Evolutionary conservation across 2,888 invertebrate genomes (phyloP).

Genomic region (Aphidoletes aphidimyza): DNA sequence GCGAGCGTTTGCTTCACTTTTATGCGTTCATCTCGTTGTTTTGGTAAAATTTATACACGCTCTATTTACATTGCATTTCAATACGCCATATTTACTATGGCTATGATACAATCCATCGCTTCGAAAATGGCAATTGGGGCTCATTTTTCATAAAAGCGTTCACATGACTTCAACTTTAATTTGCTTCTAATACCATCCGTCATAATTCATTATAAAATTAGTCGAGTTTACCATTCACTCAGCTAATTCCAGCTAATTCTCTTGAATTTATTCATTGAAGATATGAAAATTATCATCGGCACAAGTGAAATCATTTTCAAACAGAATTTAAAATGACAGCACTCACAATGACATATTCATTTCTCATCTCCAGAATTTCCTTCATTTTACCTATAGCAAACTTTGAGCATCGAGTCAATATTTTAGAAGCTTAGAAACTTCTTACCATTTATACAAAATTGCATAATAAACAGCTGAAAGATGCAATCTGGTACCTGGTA

Average conservation of each 20-base stretch:
- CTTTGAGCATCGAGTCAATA: no score
- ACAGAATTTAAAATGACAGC: no score
- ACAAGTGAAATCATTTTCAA: background rate
- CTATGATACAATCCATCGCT: background rate
- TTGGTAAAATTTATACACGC: background rate
- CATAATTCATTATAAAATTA: slow-evolving; percentile 40
- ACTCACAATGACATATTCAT: no score
- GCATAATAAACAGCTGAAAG: no score
- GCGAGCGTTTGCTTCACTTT: background rate
- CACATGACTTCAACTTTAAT: background rate
- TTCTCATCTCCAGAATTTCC: no score
- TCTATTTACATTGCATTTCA: background rate
- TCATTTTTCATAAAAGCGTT: slow-evolving; percentile 17
- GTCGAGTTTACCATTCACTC: background rate
- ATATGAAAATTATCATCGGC: no score
- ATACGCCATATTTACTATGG: slow-evolving; percentile 12
- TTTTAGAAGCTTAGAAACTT: no score
- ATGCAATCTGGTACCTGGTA: no score
- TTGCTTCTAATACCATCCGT: slow-evolving; percentile 44
- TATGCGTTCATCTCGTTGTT: background rate
- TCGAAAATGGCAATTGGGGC: background rate
- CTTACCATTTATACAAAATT: no score
- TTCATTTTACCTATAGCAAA: no score
- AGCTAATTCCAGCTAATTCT: background rate
- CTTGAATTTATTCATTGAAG: no score